Percentiles rank a stretch among this genome's conserved stretches.
phyloP scores from a whole-genome alignment of 2,797 vertebrate genomes.

The Microhierax caerulescens region DNA sequence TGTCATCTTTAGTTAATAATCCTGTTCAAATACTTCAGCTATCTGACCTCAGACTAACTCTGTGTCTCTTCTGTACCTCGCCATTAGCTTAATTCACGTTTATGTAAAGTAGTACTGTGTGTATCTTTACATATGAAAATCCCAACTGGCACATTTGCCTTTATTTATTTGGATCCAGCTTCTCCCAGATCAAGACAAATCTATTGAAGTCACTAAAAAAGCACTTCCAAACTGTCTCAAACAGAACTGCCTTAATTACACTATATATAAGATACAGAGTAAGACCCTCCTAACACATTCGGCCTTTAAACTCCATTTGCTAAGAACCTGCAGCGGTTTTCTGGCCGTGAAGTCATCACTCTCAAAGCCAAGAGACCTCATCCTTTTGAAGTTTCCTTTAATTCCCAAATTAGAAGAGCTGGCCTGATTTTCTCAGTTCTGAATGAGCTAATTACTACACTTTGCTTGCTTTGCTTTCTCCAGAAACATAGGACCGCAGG shows the following conservation, averaged over 20 bases:
- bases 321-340: background rate
- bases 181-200: background rate
- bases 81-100: rapidly evolving
- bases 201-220: background rate
- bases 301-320: background rate
- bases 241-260: background rate
- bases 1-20: background rate
- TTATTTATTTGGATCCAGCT: background rate
- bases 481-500: background rate
- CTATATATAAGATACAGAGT: background rate
- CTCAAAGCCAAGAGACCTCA: background rate
- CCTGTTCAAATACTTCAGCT: background rate
- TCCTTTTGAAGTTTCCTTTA: background rate
- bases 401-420: background rate
- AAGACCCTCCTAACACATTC: background rate
- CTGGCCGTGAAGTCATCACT: background rate
- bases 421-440: background rate
- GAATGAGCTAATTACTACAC: background rate
- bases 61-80: background rate
- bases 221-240: background rate
- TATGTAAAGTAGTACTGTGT: rapidly evolving
- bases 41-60: background rate
- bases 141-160: background rate
- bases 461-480: background rate
- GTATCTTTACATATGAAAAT: rapidly evolving